Percentiles rank a stretch among this genome's conserved stretches.
These are phyloP conservation scores for Chironex yamaguchii DNA, from an alignment of 30 jellyfish, hydroid and myxozoan genomes.

Conservation along the genomic window DNA sequence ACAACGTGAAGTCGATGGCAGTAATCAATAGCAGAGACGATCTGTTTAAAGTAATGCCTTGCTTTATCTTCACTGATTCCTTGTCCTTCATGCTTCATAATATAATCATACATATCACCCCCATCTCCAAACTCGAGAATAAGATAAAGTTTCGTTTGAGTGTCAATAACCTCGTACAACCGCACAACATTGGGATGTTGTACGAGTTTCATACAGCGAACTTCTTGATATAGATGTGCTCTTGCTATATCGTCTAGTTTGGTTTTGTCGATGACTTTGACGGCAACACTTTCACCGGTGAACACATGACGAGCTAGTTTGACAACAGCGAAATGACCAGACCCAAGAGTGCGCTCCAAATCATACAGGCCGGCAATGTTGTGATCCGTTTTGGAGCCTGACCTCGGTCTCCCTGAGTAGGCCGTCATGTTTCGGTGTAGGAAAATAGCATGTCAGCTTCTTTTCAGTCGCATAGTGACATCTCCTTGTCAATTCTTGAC, in stretches of 20 bases:
- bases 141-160: conserved; percentile 90
- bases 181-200: conserved; percentile 98
- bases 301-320: conserved; percentile 97
- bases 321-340: conserved; percentile 98
- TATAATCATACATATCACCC: conserved; percentile 97
- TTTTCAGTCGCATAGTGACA: too few relatives aligned
- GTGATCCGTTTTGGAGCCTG: conserved; percentile 58
- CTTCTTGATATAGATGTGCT: conserved; percentile 95
- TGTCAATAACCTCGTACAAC: conserved; percentile 92
- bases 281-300: conserved; percentile 98
- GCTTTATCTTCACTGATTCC: conserved; percentile 97
- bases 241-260: conserved; percentile 90
- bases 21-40: conserved; percentile 95
- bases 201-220: conserved; percentile 89
- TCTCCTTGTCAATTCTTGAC: too few relatives aligned
- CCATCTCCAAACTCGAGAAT: conserved; percentile 98
- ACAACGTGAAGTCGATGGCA: conserved; percentile 98
- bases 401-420: background rate
- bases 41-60: conserved; percentile 88
- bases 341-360: conserved; percentile 89
- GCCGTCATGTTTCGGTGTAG: conserved; percentile 1
- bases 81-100: conserved; percentile 87
- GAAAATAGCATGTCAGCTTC: too few relatives aligned
- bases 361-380: conserved; percentile 95
- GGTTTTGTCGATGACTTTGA: conserved; percentile 94